Conservation (phyloP, 2,797 vertebrate genomes). For the Alfaro cultratus region DNA sequence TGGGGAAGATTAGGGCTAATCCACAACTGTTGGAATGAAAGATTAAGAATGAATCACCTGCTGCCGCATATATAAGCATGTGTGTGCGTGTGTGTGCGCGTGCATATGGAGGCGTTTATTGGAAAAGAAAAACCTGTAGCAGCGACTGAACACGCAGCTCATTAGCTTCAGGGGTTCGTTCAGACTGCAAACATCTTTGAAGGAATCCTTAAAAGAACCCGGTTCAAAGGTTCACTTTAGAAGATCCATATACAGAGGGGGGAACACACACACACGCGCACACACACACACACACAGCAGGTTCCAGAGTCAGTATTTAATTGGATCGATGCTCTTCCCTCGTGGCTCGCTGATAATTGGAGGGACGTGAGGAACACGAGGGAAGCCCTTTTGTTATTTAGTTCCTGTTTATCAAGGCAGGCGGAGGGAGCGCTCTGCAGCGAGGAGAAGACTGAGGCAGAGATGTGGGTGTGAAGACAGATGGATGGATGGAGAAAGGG, state of each 20-base stretch:
- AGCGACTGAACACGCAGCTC: conserved; percentile 52
- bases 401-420: conserved; percentile 64
- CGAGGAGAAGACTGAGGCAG: not conserved
- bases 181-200: conserved; percentile 67
- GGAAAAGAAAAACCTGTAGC: conserved; percentile 44
- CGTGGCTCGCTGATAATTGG: conserved; percentile 63
- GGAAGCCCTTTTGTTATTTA: conserved; percentile 65
- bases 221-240: conserved; percentile 72
- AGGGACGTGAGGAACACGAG: conserved; percentile 64
- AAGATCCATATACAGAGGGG: not conserved
- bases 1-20: conserved; percentile 81
- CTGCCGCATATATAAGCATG: conserved; percentile 41
- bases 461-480: conserved; percentile 38
- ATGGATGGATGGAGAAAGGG: conserved; percentile 15
- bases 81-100: conserved; percentile 23
- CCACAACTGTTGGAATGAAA: conserved; percentile 80
- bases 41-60: conserved; percentile 82
- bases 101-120: conserved; percentile 29
- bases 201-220: conserved; percentile 60
- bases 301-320: conserved; percentile 61
- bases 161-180: conserved; percentile 65
- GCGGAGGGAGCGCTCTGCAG: conserved; percentile 28
- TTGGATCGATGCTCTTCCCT: conserved; percentile 71
- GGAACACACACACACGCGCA: conserved; percentile 13
- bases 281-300: conserved; percentile 26